Base-by-base conservation (phyloP, 2,888 invertebrate species). In the Sericinus montela region DNA sequence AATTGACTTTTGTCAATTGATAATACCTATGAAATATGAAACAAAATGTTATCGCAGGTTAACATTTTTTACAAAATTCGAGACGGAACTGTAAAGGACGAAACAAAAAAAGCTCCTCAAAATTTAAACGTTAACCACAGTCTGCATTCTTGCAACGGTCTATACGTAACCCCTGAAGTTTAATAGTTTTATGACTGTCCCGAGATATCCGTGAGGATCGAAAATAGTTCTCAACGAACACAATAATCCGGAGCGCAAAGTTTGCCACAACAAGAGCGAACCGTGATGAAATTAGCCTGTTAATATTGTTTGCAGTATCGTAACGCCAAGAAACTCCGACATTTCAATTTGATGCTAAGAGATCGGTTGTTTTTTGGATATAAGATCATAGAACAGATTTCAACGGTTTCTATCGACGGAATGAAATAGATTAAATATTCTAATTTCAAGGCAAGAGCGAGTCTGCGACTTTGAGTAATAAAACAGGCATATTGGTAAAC, bases 401-500 rank as follows among this genome's bases (percentile, higher is more conserved):
- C 37, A 29, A 14, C 30, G 32, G 48, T 42, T 15, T 32, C 9
- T 25, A 25, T 25, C 7, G 25, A 5, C 8, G 30, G 15, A 29
- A 8, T 1, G 32, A 19, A 5, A n/a, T 32, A 45, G 49, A 50
- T 50, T 45, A 50, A 50, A 50, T 45, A 50, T 50, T 40, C 45
- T 41, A 37, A 30, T 37, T 45, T 25, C 15, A 25, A 16, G 41
- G 16, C n/a, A 37, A 11, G 11, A 11, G 41, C 19, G 30, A 19
- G 8, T 7, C 34, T 25, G 28, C 15, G 29, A 39, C 14, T 40
- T 43, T 38, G 32, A n/a, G 41, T 47, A 38, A 19, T 41, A 14
- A n/a, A n/a, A n/a, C n/a, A n/a, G n/a, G n/a, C n/a, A n/a, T n/a
- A n/a, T n/a, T n/a, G n/a, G n/a, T n/a, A n/a, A n/a, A n/a, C n/a